Conservation (phyloP, 2,113 vertebrate species). For the Thamnaconus septentrionalis region DNA sequence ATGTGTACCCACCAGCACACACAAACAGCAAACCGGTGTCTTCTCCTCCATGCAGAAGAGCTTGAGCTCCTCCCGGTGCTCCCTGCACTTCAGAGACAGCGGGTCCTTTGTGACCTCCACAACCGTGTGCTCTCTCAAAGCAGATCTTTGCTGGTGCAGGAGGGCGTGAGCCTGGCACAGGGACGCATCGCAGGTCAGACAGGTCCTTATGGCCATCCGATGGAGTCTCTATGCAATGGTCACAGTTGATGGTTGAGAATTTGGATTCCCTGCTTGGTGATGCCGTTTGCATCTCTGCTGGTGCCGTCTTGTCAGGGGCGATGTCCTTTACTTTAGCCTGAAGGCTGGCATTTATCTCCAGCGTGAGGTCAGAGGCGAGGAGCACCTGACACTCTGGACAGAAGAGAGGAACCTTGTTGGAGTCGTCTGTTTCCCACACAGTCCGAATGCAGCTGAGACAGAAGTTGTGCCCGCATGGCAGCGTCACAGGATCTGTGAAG, state of each 20-base stretch:
- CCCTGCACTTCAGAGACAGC: constrained; percentile 73
- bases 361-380: constrained; percentile 52
- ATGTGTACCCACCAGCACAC: constrained; percentile 67
- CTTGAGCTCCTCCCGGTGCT: constrained; percentile 74
- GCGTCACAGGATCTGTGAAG: constrained; percentile 66
- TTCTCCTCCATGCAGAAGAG: constrained; percentile 72
- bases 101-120: constrained; percentile 67
- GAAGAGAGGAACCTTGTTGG: constrained; percentile 55
- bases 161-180: constrained; percentile 71
- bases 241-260: constrained; percentile 53
- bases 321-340: constrained; percentile 58
- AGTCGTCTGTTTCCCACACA: constrained; percentile 70
- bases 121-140: constrained; percentile 69
- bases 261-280: background rate
- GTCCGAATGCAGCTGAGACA: constrained; percentile 71
- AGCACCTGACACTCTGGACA: constrained; percentile 79
- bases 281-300: background rate
- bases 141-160: constrained; percentile 67
- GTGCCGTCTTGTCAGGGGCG: background rate
- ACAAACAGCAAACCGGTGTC: constrained; percentile 71
- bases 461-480: constrained; percentile 73
- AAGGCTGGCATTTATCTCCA: constrained; percentile 63
- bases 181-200: constrained; percentile 74
- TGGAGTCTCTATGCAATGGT: constrained; percentile 72
- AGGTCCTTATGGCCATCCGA: constrained; percentile 69